A percentile compares a stretch with the other conserved stretches of the same genome.
Evolutionary conservation across 2,797 vertebrate species (phyloP).

Genomic region (Enteromius viviparus): DNA sequence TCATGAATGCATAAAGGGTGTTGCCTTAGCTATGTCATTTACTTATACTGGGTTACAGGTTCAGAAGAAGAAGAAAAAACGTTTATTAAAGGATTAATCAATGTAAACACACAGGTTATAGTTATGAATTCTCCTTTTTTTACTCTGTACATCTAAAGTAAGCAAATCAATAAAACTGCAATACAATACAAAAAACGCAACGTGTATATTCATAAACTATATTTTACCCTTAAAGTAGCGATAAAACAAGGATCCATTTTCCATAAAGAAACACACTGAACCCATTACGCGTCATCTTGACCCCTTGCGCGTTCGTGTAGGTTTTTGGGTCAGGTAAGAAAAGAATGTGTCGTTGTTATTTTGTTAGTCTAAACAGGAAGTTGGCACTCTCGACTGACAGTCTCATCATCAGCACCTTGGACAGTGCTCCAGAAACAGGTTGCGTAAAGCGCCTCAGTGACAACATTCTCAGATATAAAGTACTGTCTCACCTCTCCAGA

Average conservation of each 20-base stretch:
- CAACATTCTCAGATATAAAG: not conserved
- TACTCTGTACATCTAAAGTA: not conserved
- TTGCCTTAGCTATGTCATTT: not conserved
- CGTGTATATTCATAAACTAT: not conserved
- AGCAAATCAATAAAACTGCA: not conserved
- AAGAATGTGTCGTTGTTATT: not conserved
- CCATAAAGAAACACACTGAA: not conserved
- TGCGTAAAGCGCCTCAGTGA: constrained; percentile 14
- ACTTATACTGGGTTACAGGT: not conserved
- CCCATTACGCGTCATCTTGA: not conserved
- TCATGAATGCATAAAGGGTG: not conserved
- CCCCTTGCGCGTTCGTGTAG: not conserved
- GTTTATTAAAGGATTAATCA: not conserved
- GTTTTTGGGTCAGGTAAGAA: not conserved
- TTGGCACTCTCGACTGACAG: constrained; percentile 1
- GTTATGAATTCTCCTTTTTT: not conserved
- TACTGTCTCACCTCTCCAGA: not conserved
- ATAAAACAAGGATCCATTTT: not conserved
- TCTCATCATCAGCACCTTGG: constrained; percentile 70
- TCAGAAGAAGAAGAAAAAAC: not conserved
- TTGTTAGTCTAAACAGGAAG: not conserved
- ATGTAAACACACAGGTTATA: too few species aligned
- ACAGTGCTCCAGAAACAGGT: constrained; percentile 65
- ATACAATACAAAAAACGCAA: not conserved
- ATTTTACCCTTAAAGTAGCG: not conserved